Evolutionary conservation across 2,797 vertebrate genomes (phyloP).

Genomic region (Microchirus variegatus): DNA sequence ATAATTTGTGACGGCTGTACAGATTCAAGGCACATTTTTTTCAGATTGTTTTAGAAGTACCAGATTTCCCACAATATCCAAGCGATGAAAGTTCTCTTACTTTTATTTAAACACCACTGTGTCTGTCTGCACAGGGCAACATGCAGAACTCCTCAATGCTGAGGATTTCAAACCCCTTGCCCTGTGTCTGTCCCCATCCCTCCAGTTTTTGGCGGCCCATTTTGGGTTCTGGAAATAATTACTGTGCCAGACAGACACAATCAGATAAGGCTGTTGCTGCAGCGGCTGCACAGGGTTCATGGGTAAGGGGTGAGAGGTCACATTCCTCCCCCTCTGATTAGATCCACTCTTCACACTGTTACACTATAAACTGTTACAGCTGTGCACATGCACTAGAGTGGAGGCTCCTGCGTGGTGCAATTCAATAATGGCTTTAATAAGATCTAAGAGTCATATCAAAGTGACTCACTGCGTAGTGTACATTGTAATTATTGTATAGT

Average conservation of each 20-base stretch:
- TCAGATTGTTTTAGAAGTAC: no score
- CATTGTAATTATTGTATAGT: constrained; percentile 7
- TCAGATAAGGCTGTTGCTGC: constrained; percentile 68
- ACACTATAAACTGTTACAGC: constrained; percentile 67
- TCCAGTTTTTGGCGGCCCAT: constrained; percentile 32
- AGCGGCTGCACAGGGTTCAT: constrained; percentile 62
- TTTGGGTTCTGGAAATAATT: constrained; percentile 74
- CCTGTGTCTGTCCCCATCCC: not conserved
- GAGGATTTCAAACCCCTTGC: constrained; percentile 1
- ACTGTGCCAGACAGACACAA: constrained; percentile 71
- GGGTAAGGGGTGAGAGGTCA: constrained; percentile 69
- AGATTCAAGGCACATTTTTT: no score
- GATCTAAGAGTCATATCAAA: constrained; percentile 34
- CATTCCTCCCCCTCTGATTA: constrained; percentile 75
- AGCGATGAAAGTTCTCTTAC: no score
- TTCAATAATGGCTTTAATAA: constrained; percentile 40
- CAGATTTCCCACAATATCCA: no score
- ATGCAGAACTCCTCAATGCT: constrained; percentile 21
- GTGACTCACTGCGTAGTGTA: constrained; percentile 8
- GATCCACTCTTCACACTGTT: constrained; percentile 69
- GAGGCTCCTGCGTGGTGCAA: not conserved
- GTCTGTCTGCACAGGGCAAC: not conserved
- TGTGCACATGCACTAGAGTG: constrained; percentile 34
- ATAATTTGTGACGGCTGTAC: no score
- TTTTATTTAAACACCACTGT: not conserved